These are phyloP conservation scores for Orius insidiosus DNA, from an alignment of 1,140 invertebrate genomes.

Conservation along the genomic window DNA sequence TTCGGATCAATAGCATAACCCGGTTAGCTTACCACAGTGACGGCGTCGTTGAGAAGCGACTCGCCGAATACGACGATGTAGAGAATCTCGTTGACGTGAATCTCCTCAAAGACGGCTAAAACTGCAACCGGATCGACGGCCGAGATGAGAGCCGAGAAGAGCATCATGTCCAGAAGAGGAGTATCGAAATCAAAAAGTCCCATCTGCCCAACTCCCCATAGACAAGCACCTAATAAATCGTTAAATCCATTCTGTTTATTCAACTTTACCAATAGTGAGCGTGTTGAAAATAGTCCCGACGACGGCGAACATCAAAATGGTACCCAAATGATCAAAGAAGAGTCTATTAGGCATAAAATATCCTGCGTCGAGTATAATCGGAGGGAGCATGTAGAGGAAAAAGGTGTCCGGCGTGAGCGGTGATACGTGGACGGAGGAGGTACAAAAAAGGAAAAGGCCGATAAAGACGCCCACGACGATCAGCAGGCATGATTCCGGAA, in stretches of 20 bases:
- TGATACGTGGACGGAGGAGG: conserved; percentile 61
- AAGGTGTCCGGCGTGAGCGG: conserved; percentile 85
- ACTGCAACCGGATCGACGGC: conserved; percentile 98
- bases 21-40: conserved; percentile 73
- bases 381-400: conserved; percentile 90
- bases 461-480: conserved; percentile 89
- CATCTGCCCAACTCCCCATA: conserved; percentile 67
- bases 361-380: conserved; percentile 92
- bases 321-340: conserved; percentile 94
- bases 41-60: conserved; percentile 91
- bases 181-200: conserved; percentile 68
- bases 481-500: conserved; percentile 90
- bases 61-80: conserved; percentile 99
- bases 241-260: too few species aligned
- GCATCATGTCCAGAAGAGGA: conserved; percentile 70
- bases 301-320: conserved; percentile 89
- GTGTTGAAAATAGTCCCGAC: conserved; percentile 93
- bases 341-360: conserved; percentile 96
- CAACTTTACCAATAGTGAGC: conserved; percentile 88
- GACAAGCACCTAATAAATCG: conserved; percentile 46
- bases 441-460: conserved; percentile 63
- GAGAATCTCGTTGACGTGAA: conserved; percentile 95
- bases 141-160: conserved; percentile 93
- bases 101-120: conserved; percentile 96
- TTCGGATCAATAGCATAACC: too few species aligned